Conservation (phyloP, 2,888 invertebrate species). For the Yponomeuta plumbellus region DNA sequence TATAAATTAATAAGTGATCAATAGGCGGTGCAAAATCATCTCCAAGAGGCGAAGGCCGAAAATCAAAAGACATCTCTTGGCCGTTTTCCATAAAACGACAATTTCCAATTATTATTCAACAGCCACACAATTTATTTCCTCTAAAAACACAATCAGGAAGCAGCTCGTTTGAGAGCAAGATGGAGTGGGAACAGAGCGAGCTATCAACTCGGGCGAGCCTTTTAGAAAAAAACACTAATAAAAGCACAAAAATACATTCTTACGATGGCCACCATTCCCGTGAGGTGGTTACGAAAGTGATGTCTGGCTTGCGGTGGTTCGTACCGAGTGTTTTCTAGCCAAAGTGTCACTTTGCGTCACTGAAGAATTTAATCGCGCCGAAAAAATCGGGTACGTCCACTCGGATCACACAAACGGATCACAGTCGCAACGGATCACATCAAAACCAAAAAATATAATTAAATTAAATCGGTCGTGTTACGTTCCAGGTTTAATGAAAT, state of each 20-base stretch:
- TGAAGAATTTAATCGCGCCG: too few species aligned
- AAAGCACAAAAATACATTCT: constrained; percentile 1
- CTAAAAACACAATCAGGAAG: constrained; percentile 3
- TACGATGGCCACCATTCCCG: not conserved
- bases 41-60: too few species aligned
- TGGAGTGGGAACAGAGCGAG: not conserved
- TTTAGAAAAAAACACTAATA: not conserved
- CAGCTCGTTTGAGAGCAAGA: not conserved
- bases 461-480: too few species aligned
- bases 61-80: too few species aligned
- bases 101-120: not conserved
- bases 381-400: too few species aligned
- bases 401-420: too few species aligned
- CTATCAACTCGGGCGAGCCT: not conserved
- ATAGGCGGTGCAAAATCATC: too few species aligned
- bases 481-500: too few species aligned
- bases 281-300: constrained; percentile 40
- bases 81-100: not conserved
- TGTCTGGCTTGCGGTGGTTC: constrained; percentile 23
- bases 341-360: too few species aligned
- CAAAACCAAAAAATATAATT: too few species aligned
- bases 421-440: too few species aligned
- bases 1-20: too few species aligned
- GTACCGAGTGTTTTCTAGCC: not conserved
- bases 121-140: not conserved